Evolutionary conservation across 2,797 vertebrate genomes (phyloP).

Genomic region (Arctocebus calabarensis): DNA sequence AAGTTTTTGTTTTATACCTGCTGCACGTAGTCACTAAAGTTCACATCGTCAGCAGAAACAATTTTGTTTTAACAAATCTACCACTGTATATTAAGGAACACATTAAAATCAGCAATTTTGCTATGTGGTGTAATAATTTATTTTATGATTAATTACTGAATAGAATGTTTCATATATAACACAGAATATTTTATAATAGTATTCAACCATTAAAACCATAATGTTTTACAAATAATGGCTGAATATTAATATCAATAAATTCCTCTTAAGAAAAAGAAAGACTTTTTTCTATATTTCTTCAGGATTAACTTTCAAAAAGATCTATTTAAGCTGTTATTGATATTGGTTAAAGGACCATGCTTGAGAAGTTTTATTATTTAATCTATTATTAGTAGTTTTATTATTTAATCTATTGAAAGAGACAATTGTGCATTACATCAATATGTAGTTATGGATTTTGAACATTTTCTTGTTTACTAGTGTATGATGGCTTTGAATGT

Average conservation of each 20-base stretch:
- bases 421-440: constrained; percentile 84
- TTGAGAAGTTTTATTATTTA: constrained; percentile 83
- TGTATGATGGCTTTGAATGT: constrained; percentile 86
- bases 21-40: not conserved
- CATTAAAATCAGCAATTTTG: not conserved
- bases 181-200: constrained; percentile 35
- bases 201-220: not conserved
- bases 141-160: constrained; percentile 30
- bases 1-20: constrained; percentile 5
- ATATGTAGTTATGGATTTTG: constrained; percentile 84
- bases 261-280: constrained; percentile 19
- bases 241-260: constrained; percentile 36
- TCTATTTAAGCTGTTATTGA: constrained; percentile 66
- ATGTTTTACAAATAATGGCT: constrained; percentile 16
- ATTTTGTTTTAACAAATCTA: constrained; percentile 43
- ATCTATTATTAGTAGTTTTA: constrained; percentile 81
- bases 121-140: not conserved
- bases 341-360: constrained; percentile 81
- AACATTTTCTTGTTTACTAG: constrained; percentile 85
- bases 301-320: constrained; percentile 48
- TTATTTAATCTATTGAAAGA: constrained; percentile 85
- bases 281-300: not conserved
- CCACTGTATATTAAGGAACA: not conserved
- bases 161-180: not conserved
- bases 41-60: not conserved